Evolutionary conservation across 2,888 invertebrate genomes (phyloP), one percentile per base, ranked within the genome.

Genomic region (Troides aeacus): DNA sequence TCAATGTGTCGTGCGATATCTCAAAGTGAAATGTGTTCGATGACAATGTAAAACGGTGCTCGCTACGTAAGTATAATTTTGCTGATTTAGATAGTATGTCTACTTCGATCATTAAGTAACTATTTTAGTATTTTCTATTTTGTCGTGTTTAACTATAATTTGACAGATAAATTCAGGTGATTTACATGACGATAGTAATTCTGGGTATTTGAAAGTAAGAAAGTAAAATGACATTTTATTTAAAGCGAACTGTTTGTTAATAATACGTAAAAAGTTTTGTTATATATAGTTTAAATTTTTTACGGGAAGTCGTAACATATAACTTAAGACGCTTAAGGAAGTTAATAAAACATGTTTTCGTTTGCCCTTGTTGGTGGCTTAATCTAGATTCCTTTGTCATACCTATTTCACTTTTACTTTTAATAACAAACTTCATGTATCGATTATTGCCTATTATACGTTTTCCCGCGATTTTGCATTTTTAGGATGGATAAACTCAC

Each of bases 301-400:
- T 76, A 79, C 78, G 78, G 79, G 78, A 74, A 75, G 74, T 71
- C 70, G 66, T 71, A 77, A 84, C 85, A 74, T 88, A 82, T 74
- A 36, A 72, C 75, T 72, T 72, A 72, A 72, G 72, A 68, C 72
- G 72, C 72, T 65, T 75, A 72, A 78, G 77, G 74, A 78, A 74
- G 74, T 74, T 71, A 73, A 78, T 79, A 85, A 85, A 87, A 83
- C 87, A 85, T 86, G 87, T 88, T 88, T 84, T 85, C 79, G 72
- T 82, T 78, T 88, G 89, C 87, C 92, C 90, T 90, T 90, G 90
- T 87, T 90, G 79, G 77, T 89, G 90, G 87, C 88, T 84, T 89
- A 90, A 91, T 86, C 87, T 86, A 77, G 78, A 83, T 87, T 90
- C 87, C 90, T 90, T 90, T 90, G 91, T 90, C 85, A 89, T 84